phyloP scores from a whole-genome alignment of 2,888 invertebrate genomes.

The Linyphia triangularis region DNA sequence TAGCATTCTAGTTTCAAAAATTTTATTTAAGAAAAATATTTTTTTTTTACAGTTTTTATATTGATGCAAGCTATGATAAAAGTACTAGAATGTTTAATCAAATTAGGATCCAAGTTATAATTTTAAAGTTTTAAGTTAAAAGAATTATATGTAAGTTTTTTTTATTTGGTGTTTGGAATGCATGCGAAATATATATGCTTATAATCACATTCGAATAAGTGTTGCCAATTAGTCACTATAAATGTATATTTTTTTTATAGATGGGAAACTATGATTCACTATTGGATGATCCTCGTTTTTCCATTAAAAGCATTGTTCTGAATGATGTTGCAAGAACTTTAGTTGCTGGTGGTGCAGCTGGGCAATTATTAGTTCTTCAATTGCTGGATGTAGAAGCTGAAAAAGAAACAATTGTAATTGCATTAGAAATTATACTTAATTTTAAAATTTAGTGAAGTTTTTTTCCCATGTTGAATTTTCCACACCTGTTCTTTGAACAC shows the following conservation, averaged over 20 bases:
- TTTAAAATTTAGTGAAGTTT: neutral
- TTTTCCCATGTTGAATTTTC: neutral
- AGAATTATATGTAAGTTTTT: too few relatives aligned
- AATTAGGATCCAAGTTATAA: too few relatives aligned
- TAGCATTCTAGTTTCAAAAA: too few relatives aligned
- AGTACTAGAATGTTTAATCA: too few relatives aligned
- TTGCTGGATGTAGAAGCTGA: constrained; percentile 79
- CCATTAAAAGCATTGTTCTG: constrained; percentile 89
- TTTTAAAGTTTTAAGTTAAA: too few relatives aligned
- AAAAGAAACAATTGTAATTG: constrained; percentile 82
- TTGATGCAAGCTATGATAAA: too few relatives aligned
- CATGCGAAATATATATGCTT: neutral
- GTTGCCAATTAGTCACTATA: neutral
- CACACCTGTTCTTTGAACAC: neutral
- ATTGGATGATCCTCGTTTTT: constrained; percentile 95
- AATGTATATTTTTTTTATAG: constrained; percentile 16
- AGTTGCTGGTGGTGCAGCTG: constrained; percentile 95
- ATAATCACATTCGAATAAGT: neutral
- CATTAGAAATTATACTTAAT: neutral
- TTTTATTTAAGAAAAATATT: too few relatives aligned
- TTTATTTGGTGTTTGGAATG: neutral
- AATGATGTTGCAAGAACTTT: constrained; percentile 93
- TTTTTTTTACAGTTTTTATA: too few relatives aligned
- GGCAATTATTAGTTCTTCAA: constrained; percentile 80
- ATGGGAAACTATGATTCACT: constrained; percentile 96